Evolutionary conservation across 2,797 vertebrate genomes (phyloP).

Genomic region (Aulostomus chinensis): DNA sequence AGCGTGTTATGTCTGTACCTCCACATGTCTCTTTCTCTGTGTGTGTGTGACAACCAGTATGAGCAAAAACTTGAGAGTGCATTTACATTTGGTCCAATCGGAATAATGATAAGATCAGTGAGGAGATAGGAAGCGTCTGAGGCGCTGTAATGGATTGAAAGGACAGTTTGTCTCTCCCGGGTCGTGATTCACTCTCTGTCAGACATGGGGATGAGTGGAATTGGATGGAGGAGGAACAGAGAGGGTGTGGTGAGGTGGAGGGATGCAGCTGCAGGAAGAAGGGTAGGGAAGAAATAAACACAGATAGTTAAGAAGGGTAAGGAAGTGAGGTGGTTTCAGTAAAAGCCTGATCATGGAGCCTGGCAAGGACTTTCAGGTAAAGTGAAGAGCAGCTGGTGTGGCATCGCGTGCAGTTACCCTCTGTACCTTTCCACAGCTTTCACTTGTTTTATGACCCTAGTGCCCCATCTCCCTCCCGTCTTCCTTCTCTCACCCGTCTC

Average conservation of each 20-base stretch:
- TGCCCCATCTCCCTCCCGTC: too few relatives aligned
- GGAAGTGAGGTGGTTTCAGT: background rate
- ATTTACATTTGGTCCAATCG: slow-evolving; percentile 53
- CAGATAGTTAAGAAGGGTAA: too few relatives aligned
- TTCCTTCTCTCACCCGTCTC: slow-evolving; percentile 16
- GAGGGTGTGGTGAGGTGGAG: slow-evolving; percentile 26
- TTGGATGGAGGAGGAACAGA: slow-evolving; percentile 28
- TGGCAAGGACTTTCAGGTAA: slow-evolving; percentile 18
- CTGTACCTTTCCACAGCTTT: slow-evolving; percentile 22
- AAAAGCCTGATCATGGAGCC: slow-evolving; percentile 18
- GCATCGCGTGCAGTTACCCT: slow-evolving; percentile 23
- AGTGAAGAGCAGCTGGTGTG: slow-evolving; percentile 15
- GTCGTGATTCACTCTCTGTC: slow-evolving; percentile 33
- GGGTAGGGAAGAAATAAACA: slow-evolving; percentile 10
- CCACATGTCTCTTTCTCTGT: slow-evolving; percentile 35
- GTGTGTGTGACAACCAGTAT: slow-evolving; percentile 39
- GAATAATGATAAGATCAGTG: slow-evolving; percentile 67
- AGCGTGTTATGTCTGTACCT: slow-evolving; percentile 38
- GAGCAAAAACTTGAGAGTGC: slow-evolving; percentile 35
- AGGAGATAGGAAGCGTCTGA: slow-evolving; percentile 43
- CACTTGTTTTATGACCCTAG: slow-evolving; percentile 43
- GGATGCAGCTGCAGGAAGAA: slow-evolving; percentile 14
- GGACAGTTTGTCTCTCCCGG: slow-evolving; percentile 39
- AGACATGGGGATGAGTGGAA: slow-evolving; percentile 29
- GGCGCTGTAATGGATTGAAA: slow-evolving; percentile 47